Percentiles rank a stretch among this genome's conserved stretches.
phyloP scores from a whole-genome alignment of 2,113 vertebrate genomes.

The Greenwoodochromis staneri region DNA sequence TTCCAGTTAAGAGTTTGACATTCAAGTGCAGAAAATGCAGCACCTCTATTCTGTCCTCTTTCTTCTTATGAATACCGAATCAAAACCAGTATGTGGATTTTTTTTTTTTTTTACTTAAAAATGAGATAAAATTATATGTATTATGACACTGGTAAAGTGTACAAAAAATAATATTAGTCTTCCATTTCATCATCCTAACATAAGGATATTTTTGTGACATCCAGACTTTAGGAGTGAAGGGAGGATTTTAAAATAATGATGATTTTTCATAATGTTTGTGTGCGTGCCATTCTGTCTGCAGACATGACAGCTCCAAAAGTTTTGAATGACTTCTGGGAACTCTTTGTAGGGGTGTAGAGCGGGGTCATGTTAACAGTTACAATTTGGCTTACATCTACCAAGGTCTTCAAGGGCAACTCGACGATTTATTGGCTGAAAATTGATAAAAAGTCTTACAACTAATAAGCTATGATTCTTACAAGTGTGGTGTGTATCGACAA shows the following conservation, averaged over 20 bases:
- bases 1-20: background rate
- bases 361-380: background rate
- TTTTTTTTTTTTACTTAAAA: background rate
- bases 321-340: background rate
- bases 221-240: background rate
- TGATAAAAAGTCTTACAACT: background rate
- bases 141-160: background rate
- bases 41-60: background rate
- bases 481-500: background rate
- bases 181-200: background rate
- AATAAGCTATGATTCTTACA: background rate
- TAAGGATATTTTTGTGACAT: background rate
- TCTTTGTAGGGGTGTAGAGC: background rate
- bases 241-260: background rate
- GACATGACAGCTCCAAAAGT: background rate
- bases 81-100: background rate
- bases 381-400: background rate
- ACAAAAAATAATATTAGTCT: background rate
- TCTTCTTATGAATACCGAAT: background rate
- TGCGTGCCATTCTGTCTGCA: background rate
- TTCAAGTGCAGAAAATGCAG: background rate
- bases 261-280: background rate
- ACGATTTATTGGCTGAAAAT: background rate
- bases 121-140: background rate
- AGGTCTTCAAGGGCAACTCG: background rate